Evolutionary conservation across 2,888 invertebrate species (phyloP), one percentile per base, ranked within the genome.

Genomic region (Zaprionus bogoriensis): DNA sequence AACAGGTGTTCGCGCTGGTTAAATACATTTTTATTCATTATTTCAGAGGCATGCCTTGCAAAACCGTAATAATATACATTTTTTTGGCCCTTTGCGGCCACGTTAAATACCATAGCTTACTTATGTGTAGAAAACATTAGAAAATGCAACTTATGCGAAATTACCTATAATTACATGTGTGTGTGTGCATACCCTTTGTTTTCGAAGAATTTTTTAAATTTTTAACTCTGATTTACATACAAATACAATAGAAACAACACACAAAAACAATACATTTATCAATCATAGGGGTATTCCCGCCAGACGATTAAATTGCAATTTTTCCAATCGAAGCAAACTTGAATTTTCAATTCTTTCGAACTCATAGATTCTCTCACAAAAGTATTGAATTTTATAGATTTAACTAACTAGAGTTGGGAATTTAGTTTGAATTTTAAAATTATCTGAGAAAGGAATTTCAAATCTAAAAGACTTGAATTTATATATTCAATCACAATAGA

Each of bases 171-270:
- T 51, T 67, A 62, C 68, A 62, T 12, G 41, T 38, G 28, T 48
- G 38, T 65, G 6, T 46, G 12, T 44, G 27, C 7, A 9, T 9
- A 3, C 22, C 10, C 4, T n/a, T 28, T 36, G 39, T 60, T 76
- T 67, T 60, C 60, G 28, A 63, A 63, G 71, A 63, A 52, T 41
- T 77, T 52, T 77, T 77, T 67, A 77, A 80, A 80, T 80, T 83
- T 83, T 83, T 80, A 83, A 64, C 58, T 67, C 77, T 71, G 77
- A 66, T 80, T 75, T 79, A 72, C 72, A 73, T 76, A 79, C 63
- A 55, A 57, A 58, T 69, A 77, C 64, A 82, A 80, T 82, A 78
- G 73, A 63, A 73, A 71, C 57, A 62, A 72, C 76, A 63, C 76
- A 71, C 57, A 62, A 72, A 83, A 59, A 72, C 59, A 66, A 74